Evolutionary conservation across 2,797 vertebrate genomes (phyloP).

Genomic region (Danio tinwini): DNA sequence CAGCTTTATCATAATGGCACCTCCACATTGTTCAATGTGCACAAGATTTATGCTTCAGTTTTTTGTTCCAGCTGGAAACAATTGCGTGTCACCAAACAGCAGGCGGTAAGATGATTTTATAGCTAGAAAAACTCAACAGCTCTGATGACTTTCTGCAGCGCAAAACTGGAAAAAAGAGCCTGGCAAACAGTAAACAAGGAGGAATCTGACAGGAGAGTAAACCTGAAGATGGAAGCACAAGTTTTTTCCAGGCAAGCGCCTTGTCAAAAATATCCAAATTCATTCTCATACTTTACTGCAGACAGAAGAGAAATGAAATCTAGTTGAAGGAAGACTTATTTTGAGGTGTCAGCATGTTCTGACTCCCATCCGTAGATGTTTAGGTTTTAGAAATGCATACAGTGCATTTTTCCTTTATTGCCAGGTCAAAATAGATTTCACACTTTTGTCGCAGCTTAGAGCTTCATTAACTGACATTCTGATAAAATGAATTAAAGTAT

Average conservation of each 20-base stretch:
- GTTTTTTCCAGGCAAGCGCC: neutral
- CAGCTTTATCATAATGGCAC: neutral
- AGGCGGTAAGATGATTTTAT: conserved; percentile 1
- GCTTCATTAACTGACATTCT: neutral
- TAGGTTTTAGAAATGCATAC: neutral
- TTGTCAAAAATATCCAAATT: conserved; percentile 23
- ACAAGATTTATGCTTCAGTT: neutral
- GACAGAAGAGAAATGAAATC: neutral
- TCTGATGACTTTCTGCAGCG: neutral
- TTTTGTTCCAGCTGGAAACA: neutral
- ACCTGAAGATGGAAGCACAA: neutral
- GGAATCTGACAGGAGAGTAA: neutral
- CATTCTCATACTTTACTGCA: conserved; percentile 5
- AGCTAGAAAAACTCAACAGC: conserved; percentile 20
- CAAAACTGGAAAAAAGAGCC: conserved; percentile 9
- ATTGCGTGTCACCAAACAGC: conserved; percentile 4
- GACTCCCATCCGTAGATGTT: conserved; percentile 3
- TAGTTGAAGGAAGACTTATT: neutral
- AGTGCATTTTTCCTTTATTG: neutral
- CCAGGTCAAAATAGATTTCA: neutral
- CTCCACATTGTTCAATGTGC: neutral
- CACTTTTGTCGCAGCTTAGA: neutral
- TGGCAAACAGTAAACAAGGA: conserved; percentile 4
- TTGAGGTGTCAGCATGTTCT: conserved; percentile 28
- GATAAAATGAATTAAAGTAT: neutral